Base-by-base conservation (phyloP, 1,140 invertebrate species). In the Pantala flavescens region DNA sequence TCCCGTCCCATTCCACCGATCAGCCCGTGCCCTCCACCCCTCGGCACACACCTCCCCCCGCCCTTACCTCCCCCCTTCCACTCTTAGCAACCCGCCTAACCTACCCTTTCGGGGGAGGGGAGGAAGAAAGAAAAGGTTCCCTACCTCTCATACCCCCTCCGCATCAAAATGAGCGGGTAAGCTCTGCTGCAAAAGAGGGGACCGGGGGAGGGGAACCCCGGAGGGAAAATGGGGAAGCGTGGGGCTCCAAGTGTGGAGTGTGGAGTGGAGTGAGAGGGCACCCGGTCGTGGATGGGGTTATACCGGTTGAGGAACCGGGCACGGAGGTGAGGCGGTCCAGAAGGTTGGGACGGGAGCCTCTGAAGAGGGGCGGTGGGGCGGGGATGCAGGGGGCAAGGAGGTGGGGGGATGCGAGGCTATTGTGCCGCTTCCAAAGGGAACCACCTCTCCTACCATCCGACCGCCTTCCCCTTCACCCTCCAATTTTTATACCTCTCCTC, bases 131-230 rank as follows among this genome's bases (percentile, higher is more conserved):
- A 63, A 63, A 63, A 63, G 49, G 49, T 63, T 63, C 49, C 49
- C 49, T 63, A 16, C 49, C n/a, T 21, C 49, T 63, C 49, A 14
- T 1, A 19, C 49, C 49, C 49, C 49, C 49, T 3, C 16, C 49
- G 49, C 49, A 63, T 63, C 49, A 63, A 63, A 63, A 63, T 63
- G 16, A 63, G 49, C 49, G 49, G 49, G 49, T 19, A 63, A 63
- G 49, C 14, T 63, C 49, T 21, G 49, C n/a, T 63, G 49, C 49
- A 63, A 63, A 63, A 63, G n/a, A 63, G 49, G 49, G 12, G 49
- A 12, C 5, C 12, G 49, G n/a, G 49, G 49, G 49, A 63, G n/a
- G 49, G 49, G 49, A 16, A 21, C 16, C 49, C 49, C 49, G 49
- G n/a, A 21, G 49, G 49, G 16, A 63, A 63, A 63, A 21, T 7